Evolutionary conservation across 1,140 invertebrate genomes (phyloP).

Genomic region (Choristoneura fumiferana): DNA sequence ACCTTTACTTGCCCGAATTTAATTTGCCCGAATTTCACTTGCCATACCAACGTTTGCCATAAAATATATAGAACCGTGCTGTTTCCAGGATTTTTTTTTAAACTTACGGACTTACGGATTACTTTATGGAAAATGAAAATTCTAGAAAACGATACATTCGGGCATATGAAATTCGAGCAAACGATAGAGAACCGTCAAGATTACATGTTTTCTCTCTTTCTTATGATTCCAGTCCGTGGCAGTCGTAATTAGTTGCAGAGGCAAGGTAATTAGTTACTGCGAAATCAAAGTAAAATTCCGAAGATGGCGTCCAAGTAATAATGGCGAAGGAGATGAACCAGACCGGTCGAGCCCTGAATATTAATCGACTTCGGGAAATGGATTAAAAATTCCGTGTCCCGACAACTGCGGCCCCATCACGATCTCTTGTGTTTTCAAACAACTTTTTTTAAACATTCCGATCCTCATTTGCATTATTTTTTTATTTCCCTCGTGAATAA

Average conservation of each 20-base stretch:
- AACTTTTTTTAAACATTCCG: constrained; percentile 73
- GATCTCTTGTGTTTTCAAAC: constrained; percentile 70
- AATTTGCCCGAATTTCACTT: too few relatives aligned
- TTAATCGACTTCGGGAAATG: constrained; percentile 74
- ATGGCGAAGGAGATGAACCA: constrained; percentile 74
- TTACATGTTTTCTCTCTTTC: too few relatives aligned
- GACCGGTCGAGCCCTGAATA: constrained; percentile 71
- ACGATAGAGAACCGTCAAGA: too few relatives aligned
- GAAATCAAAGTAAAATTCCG: constrained; percentile 64
- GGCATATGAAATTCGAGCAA: too few relatives aligned
- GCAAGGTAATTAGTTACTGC: constrained; percentile 65
- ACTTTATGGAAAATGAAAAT: too few relatives aligned
- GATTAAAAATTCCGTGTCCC: constrained; percentile 76
- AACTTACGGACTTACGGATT: too few relatives aligned
- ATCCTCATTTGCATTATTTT: constrained; percentile 73
- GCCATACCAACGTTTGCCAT: too few relatives aligned
- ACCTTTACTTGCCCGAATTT: too few relatives aligned
- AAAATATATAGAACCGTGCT: too few relatives aligned
- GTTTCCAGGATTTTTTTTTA: too few relatives aligned
- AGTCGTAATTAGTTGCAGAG: constrained; percentile 54
- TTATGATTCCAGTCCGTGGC: constrained; percentile 20
- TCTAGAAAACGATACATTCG: too few relatives aligned
- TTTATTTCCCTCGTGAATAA: constrained; percentile 73
- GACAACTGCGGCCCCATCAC: constrained; percentile 60
- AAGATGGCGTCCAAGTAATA: constrained; percentile 66